Evolutionary conservation across 2,113 vertebrate genomes (phyloP), one percentile per base, ranked within the genome.

Genomic region (Orientallactaga bullata): DNA sequence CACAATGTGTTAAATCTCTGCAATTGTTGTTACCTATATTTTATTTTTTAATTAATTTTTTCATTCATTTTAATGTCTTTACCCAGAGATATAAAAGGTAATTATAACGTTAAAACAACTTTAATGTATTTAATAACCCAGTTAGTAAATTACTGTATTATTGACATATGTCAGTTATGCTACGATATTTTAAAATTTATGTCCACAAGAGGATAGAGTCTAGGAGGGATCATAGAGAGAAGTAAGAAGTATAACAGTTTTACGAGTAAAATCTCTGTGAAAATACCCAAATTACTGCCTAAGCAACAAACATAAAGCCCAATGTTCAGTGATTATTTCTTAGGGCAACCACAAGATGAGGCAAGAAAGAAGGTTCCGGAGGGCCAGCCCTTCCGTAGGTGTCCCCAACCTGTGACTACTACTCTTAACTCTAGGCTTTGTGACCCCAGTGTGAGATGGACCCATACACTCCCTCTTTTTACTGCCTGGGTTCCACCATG

Each of bases 201-300:
- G 24, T 39, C 37, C 35, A 88, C 58, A 83, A 51, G 79, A 78
- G 55, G 39, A 76, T 26, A 63, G 92, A 69, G 28, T 79, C 2
- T 21, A 74, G 76, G 77, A 74, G 4, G 16, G 32, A 39, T 63
- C 2, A 3, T 24, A 2, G 47, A 92, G 47, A 92, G 66, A 81
- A 24, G 47, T 68, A 73, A 94, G 66, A 42, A 76, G 9, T 69
- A 35, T 69, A 35, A 69, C 82, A 82, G 55, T 7, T 3, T 76
- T 60, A 12, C 11, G 13, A 84, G 81, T 60, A 18, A 95, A 92
- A 94, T 68, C 77, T 72, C 86, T 37, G 69, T 42, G 37, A 72
- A 88, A 35, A 77, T 12, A 80, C 30, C 23, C 66, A 55, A 55
- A 35, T 37, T 39, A 61, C 71, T 88, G 80, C 24, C 69, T 47